Percentiles rank a stretch among this genome's conserved stretches.
Evolutionary conservation across 2,113 vertebrate genomes (phyloP).

Genomic region (Entelurus aequoreus): DNA sequence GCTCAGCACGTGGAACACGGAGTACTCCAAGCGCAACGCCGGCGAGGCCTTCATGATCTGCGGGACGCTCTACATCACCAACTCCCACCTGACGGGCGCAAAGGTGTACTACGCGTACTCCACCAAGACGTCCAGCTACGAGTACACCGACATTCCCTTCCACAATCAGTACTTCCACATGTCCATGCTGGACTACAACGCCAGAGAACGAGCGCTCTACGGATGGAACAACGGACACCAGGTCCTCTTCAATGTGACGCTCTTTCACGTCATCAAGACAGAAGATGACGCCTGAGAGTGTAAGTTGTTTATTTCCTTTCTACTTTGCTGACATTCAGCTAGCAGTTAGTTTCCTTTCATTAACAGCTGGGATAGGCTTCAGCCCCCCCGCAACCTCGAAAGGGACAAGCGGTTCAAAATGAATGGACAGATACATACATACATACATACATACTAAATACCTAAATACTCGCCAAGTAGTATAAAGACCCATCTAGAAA

Average conservation of each 20-base stretch:
- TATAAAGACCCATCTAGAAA: too few species aligned
- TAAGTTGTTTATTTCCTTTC: neutral
- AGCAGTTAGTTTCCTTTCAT: neutral
- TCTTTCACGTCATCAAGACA: constrained; percentile 98
- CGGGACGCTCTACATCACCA: constrained; percentile 94
- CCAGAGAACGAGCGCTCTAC: constrained; percentile 90
- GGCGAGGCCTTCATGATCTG: constrained; percentile 99
- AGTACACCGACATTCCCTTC: constrained; percentile 97
- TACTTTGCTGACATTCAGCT: neutral
- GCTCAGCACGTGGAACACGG: constrained; percentile 90
- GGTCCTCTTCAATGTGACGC: constrained; percentile 95
- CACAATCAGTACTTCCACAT: constrained; percentile 99
- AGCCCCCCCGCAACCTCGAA: too few species aligned
- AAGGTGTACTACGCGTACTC: constrained; percentile 98
- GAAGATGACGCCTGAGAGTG: constrained; percentile 83
- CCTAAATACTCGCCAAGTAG: too few species aligned
- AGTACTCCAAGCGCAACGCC: constrained; percentile 95
- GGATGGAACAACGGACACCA: constrained; percentile 99
- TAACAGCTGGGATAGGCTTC: too few species aligned
- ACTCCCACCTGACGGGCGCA: constrained; percentile 94
- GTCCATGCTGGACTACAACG: constrained; percentile 98
- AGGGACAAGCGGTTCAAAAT: too few species aligned
- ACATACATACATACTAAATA: too few species aligned
- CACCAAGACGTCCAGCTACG: constrained; percentile 92
- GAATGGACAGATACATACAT: too few species aligned